These are phyloP conservation scores for Hyppa rectilinea DNA, from an alignment of 2,888 invertebrate species.

Conservation along the genomic window DNA sequence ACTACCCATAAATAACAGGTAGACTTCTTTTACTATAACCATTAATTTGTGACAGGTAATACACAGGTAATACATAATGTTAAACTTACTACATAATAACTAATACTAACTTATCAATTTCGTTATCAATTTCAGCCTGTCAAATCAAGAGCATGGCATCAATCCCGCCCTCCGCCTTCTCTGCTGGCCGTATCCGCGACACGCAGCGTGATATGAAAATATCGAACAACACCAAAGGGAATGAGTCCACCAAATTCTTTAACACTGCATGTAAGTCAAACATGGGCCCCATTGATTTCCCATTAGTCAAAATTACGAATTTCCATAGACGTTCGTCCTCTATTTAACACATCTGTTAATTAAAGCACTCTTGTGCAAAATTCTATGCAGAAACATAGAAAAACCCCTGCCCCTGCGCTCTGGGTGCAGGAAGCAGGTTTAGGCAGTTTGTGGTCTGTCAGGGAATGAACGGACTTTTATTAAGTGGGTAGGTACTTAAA, in stretches of 20 bases:
- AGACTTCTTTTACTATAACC: no score
- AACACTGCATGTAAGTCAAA: slow-evolving; percentile 80
- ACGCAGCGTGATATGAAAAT: slow-evolving; percentile 90
- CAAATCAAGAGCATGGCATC: slow-evolving; percentile 91
- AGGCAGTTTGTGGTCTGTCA: neutral
- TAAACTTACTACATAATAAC: no score
- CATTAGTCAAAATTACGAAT: neutral
- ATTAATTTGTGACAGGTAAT: no score
- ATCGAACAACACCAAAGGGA: slow-evolving; percentile 86
- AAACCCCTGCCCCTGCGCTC: no score
- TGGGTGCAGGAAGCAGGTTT: no score
- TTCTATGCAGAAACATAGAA: no score
- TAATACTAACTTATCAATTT: no score
- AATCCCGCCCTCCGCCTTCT: slow-evolving; percentile 95
- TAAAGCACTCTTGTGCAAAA: neutral
- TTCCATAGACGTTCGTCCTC: neutral
- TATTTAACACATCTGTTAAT: neutral
- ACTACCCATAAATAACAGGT: neutral
- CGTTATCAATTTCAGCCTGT: slow-evolving; percentile 85
- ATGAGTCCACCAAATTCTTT: slow-evolving; percentile 81
- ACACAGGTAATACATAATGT: no score
- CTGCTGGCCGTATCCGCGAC: slow-evolving; percentile 93
- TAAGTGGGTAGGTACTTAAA: no score
- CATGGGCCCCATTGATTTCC: no score
- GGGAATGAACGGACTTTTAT: neutral